Evolutionary conservation across 2,888 invertebrate genomes (phyloP).

Genomic region (Clivina fossor): DNA sequence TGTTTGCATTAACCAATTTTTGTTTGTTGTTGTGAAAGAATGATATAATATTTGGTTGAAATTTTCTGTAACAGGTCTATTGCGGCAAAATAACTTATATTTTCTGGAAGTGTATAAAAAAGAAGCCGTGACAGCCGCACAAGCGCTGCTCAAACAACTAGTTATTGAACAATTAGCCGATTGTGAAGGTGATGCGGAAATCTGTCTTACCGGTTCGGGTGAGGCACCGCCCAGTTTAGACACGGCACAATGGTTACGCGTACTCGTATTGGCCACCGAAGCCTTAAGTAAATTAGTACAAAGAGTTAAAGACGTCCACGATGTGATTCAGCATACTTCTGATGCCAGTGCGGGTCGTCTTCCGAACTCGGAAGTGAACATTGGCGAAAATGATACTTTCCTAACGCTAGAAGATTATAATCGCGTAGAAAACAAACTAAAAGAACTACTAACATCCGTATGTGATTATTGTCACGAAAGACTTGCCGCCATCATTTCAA

Average conservation of each 20-base stretch:
- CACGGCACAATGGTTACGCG: conserved; percentile 51
- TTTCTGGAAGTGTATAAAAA: conserved; percentile 86
- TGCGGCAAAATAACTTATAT: conserved; percentile 82
- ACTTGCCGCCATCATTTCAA: conserved; percentile 83
- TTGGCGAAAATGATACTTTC: conserved; percentile 65
- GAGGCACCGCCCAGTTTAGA: conserved; percentile 51
- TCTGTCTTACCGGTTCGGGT: conserved; percentile 57
- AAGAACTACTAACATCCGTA: conserved; percentile 76
- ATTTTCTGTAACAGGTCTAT: no score
- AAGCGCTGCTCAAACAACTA: conserved; percentile 85
- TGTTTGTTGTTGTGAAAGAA: no score
- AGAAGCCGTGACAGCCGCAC: conserved; percentile 86
- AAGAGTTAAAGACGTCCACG: conserved; percentile 72
- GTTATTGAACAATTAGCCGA: conserved; percentile 76
- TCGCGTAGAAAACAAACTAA: conserved; percentile 69
- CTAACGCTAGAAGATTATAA: conserved; percentile 69
- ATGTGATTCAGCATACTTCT: conserved; percentile 76
- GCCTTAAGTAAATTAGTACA: conserved; percentile 63
- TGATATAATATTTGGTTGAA: no score
- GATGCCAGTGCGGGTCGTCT: conserved; percentile 63
- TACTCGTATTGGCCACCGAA: conserved; percentile 49
- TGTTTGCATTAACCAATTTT: no score
- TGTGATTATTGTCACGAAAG: conserved; percentile 93
- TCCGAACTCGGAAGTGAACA: conserved; percentile 42
- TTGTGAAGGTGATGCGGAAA: conserved; percentile 57